phyloP scores from a whole-genome alignment of 2,888 invertebrate species.

The Leuctra nigra region DNA sequence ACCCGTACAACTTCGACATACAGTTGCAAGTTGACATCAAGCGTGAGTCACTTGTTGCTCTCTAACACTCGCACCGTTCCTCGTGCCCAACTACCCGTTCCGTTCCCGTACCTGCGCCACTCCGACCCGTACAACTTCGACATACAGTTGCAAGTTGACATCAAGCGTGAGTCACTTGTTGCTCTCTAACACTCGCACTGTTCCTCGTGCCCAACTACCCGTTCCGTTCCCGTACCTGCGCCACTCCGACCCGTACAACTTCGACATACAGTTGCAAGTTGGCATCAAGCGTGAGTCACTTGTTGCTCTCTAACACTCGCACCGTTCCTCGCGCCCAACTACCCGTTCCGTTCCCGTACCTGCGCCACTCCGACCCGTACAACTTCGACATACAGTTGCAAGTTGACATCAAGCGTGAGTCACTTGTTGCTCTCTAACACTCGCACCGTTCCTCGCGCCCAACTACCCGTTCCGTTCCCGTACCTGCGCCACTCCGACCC shows the following conservation, averaged over 20 bases:
- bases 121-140: constrained; percentile 85
- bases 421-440: too few relatives aligned
- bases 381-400: constrained; percentile 91
- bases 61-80: too few relatives aligned
- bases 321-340: too few relatives aligned
- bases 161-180: constrained; percentile 77
- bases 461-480: constrained; percentile 81
- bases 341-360: constrained; percentile 80
- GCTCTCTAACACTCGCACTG: too few relatives aligned
- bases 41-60: too few relatives aligned
- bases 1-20: constrained; percentile 90
- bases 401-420: constrained; percentile 76
- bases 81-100: constrained; percentile 67
- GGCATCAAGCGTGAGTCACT: constrained; percentile 74
- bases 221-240: constrained; percentile 80
- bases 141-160: constrained; percentile 80
- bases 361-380: constrained; percentile 75
- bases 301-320: too few relatives aligned
- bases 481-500: constrained; percentile 79
- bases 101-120: constrained; percentile 84
- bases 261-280: constrained; percentile 88
- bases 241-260: constrained; percentile 81
- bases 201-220: constrained; percentile 82
- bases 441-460: too few relatives aligned
- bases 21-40: constrained; percentile 78